Conservation (phyloP, 2,797 vertebrate species). For the Sylvia borin region DNA sequence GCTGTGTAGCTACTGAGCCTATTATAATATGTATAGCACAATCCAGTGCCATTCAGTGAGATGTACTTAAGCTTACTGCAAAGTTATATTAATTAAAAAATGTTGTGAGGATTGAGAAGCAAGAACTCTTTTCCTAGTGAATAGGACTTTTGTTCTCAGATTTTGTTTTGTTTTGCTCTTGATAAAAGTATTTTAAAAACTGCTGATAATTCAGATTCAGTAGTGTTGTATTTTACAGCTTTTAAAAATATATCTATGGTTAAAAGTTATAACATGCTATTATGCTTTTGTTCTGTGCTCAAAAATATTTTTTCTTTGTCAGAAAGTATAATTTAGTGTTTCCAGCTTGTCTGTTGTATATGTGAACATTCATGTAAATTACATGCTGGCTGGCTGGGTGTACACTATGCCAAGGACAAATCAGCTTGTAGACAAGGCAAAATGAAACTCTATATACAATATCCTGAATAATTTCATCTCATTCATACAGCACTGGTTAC, state of each 20-base stretch:
- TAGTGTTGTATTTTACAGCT: background rate
- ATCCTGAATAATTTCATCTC: background rate
- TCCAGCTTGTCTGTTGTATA: background rate
- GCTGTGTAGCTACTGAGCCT: background rate
- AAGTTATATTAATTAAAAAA: conserved; percentile 42
- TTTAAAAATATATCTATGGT: background rate
- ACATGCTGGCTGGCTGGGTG: background rate
- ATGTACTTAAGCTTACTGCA: background rate
- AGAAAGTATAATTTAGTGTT: background rate
- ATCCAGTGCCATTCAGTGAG: conserved; percentile 18
- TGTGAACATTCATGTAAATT: background rate
- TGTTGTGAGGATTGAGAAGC: background rate
- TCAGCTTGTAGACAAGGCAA: background rate
- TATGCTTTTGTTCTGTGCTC: background rate
- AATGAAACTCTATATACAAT: background rate
- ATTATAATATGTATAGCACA: conserved; percentile 17
- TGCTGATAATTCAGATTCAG: background rate
- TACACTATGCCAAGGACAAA: background rate
- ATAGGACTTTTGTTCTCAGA: background rate
- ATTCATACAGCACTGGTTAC: background rate
- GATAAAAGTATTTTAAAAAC: background rate
- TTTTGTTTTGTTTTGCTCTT: background rate
- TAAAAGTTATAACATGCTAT: background rate
- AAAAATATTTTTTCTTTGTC: background rate
- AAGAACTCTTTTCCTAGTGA: background rate